These are phyloP conservation scores for Drosophila niveifrons DNA, from an alignment of 2,888 invertebrate species.

Conservation along the genomic window DNA sequence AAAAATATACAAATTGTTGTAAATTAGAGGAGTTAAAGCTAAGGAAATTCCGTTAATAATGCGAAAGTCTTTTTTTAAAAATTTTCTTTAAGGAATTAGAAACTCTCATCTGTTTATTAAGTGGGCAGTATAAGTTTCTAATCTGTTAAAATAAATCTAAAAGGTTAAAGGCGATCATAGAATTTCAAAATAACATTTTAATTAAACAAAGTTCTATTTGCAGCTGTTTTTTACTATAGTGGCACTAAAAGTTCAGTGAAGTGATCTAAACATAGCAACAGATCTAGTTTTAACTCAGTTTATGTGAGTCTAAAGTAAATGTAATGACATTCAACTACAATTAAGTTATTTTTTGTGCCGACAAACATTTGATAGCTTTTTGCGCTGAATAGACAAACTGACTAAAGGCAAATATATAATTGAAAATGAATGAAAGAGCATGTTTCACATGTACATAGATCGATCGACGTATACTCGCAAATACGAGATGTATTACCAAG, in stretches of 20 bases:
- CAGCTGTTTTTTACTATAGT: too few relatives aligned
- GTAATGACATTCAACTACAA: not conserved
- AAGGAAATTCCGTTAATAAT: not conserved
- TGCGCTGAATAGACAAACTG: not conserved
- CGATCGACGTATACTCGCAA: conserved; percentile 14
- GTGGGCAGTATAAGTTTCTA: too few relatives aligned
- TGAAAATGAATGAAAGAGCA: conserved; percentile 15
- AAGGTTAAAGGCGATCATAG: too few relatives aligned
- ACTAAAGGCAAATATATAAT: not conserved
- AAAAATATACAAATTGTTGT: conserved; percentile 15
- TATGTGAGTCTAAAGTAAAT: not conserved
- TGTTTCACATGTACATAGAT: not conserved
- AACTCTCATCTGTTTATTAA: too few relatives aligned
- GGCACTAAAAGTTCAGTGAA: not conserved
- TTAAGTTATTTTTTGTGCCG: not conserved
- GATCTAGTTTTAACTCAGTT: not conserved
- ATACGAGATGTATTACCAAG: conserved; percentile 11
- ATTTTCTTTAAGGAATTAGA: too few relatives aligned
- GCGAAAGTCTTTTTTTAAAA: too few relatives aligned
- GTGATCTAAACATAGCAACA: not conserved
- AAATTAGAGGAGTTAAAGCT: not conserved
- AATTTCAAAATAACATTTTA: too few relatives aligned
- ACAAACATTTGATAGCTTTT: not conserved
- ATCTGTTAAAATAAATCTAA: too few relatives aligned
- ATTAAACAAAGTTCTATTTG: too few relatives aligned